Evolutionary conservation across 2,888 invertebrate genomes (phyloP), one percentile per base, ranked within the genome.

Genomic region (Harpagoxenus sublaevis): DNA sequence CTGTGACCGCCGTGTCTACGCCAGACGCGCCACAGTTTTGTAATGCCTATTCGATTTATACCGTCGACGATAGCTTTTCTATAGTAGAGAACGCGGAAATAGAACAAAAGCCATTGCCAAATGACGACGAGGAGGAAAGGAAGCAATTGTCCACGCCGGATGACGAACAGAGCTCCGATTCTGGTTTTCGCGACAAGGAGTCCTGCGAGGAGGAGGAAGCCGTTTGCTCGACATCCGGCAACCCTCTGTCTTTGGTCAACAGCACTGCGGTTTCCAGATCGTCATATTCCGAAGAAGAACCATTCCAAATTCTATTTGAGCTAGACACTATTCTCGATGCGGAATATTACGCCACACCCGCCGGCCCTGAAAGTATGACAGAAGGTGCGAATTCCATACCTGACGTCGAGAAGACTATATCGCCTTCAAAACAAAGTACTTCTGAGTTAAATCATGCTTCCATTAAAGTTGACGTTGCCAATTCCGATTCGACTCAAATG

Each of bases 91-190:
- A 94, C 84, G 73, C 85, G 51, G 90, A 91, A 39, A 86, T 81
- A 39, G 91, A 87, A 81, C 86, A 86, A 86, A 91, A 91, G 89
- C 90, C 91, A 85, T 83, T 92, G 86, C 83, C 89, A 85, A 93
- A 93, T 5, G 95, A 94, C 9, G 95, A 95, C 15, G 95, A 95
- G 68, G 95, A 95, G n/a, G 95, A 95, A 10, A 92, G 94, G 45
- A 95, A 95, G 51, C 95, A 95, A 73, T 90, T 95, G n/a, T 94
- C 95, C 28, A 95, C 95, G 0, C 95, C 95, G 0, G 95, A 95
- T 83, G 95, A 95, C 74, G 95, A 95, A 84, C 92, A 95, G 35
- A 95, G 95, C 86, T 95, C 95, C n/a, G 95, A 95, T 84, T 95
- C 95, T 28, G 95, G 95, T 68, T 95, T 95, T 77, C 93, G 95